Conservation (phyloP, 2,797 vertebrate genomes). For the Dryobates pubescens region DNA sequence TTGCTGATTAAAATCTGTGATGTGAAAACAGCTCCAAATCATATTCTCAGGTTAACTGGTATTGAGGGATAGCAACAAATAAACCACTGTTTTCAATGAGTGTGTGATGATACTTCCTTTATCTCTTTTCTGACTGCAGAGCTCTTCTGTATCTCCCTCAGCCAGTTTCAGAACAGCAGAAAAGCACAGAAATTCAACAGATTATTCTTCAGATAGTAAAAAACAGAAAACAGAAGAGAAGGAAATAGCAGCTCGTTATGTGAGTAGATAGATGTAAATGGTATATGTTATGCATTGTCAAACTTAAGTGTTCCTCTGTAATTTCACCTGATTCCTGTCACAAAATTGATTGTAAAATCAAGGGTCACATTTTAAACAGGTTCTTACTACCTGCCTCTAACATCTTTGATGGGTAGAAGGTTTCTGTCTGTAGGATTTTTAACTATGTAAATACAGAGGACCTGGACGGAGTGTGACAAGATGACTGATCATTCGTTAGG, state of each 20-base stretch:
- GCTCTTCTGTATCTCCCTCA: conserved; percentile 92
- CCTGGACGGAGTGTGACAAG: neutral
- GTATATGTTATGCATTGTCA: neutral
- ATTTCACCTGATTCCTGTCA: neutral
- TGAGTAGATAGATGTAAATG: conserved; percentile 67
- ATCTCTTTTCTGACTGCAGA: conserved; percentile 79
- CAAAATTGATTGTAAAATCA: neutral
- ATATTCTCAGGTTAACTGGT: neutral
- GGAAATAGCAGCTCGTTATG: conserved; percentile 87
- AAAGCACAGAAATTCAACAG: conserved; percentile 92
- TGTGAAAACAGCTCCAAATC: neutral
- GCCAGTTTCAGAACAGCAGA: conserved; percentile 92
- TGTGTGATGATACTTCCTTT: neutral
- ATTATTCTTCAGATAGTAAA: conserved; percentile 92
- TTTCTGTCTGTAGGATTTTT: neutral
- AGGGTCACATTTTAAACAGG: neutral
- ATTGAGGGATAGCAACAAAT: neutral
- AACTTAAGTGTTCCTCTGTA: neutral
- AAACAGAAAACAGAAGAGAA: conserved; percentile 96
- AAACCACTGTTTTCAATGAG: neutral
- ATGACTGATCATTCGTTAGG: neutral
- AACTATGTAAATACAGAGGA: neutral
- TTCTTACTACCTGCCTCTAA: neutral
- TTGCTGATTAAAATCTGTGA: neutral
- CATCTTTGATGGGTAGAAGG: neutral